Base-by-base conservation (phyloP, 2,888 invertebrate genomes). In the Allolobophora icterica region DNA sequence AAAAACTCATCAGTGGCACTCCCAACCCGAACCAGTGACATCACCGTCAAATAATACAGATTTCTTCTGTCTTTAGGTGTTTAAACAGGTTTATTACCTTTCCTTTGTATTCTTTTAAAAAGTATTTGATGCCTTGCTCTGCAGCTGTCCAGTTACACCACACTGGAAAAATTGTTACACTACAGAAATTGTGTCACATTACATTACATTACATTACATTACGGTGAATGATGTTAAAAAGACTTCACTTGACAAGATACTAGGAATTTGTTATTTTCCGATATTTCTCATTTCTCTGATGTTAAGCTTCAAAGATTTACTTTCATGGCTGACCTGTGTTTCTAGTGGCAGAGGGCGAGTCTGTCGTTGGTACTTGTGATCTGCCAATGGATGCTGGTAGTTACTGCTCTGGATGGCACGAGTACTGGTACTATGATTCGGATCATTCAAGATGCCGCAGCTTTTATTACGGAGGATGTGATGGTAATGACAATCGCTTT, bases 381-480 rank as follows among this genome's bases (percentile, higher is more conserved):
- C 58, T 38, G 30, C 89, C 91, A 17, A n/a, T 89, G 91, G 89
- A 89, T 45, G 40, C 30, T 1, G 91, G 89, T 45, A 40, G 52
- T 17, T 52, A 89, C 71, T 89, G 89, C 38, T 13, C 87, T 87
- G 90, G 90, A 13, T 89, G 89, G 83, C 90, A 91, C 58, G 87
- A 83, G 33, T 91, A 83, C 90, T 92, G 92, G 92, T 91, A 84
- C 91, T 91, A 84, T 87, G 91, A 91, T 40, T 38, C 90, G 19
- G 89, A 89, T 3, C 6, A 52, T 40, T 30, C 38, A 0, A n/a
- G n/a, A 15, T 92, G 92, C 91, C 71, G 83, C 24, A 91, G n/a
- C 33, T 92, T 92, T 83, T 91, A 90, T 52, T 92, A 92, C 35
- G 92, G 92, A 33, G 91, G 91, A 42, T 92, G 92, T 38, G 71